phyloP scores from a whole-genome alignment of 1,140 invertebrate species.

The Luehdorfia chinensis region DNA sequence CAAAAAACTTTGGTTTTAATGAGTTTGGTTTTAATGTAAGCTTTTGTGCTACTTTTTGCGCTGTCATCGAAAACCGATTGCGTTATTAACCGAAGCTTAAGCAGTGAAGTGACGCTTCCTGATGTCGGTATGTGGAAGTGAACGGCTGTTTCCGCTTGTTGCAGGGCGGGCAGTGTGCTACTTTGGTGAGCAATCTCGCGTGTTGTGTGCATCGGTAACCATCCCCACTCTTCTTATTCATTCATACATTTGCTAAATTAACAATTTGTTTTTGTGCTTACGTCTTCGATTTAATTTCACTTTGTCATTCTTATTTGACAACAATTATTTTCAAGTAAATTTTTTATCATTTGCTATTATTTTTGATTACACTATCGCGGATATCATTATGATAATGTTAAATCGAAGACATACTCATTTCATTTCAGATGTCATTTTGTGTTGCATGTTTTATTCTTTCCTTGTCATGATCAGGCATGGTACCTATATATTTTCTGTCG shows the following conservation, averaged over 20 bases:
- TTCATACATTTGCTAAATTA: slow-evolving; percentile 59
- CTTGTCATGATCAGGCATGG: slow-evolving; percentile 40
- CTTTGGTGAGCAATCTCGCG: slow-evolving; percentile 94
- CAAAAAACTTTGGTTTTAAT: too few relatives aligned
- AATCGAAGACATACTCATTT: slow-evolving; percentile 36
- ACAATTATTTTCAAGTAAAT: too few relatives aligned
- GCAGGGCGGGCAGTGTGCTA: slow-evolving; percentile 82
- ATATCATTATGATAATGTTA: too few relatives aligned
- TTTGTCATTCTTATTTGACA: background rate
- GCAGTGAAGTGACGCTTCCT: slow-evolving; percentile 8
- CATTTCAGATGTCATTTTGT: slow-evolving; percentile 46
- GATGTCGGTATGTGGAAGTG: slow-evolving; percentile 63
- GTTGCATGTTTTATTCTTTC: slow-evolving; percentile 61
- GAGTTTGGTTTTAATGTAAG: too few relatives aligned
- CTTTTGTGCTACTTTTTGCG: too few relatives aligned
- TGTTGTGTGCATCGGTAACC: slow-evolving; percentile 94
- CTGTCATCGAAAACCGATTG: too few relatives aligned
- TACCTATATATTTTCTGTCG: slow-evolving; percentile 17
- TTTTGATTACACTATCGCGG: too few relatives aligned
- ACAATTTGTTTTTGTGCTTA: slow-evolving; percentile 1
- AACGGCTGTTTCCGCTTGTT: slow-evolving; percentile 83
- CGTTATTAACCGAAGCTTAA: slow-evolving; percentile 24
- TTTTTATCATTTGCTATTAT: too few relatives aligned
- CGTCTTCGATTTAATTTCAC: slow-evolving; percentile 8
- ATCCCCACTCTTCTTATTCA: slow-evolving; percentile 77